A percentile compares a stretch with the other conserved stretches of the same genome.
Evolutionary conservation across 2,888 invertebrate species (phyloP).

Genomic region (Troides oblongomaculatus): DNA sequence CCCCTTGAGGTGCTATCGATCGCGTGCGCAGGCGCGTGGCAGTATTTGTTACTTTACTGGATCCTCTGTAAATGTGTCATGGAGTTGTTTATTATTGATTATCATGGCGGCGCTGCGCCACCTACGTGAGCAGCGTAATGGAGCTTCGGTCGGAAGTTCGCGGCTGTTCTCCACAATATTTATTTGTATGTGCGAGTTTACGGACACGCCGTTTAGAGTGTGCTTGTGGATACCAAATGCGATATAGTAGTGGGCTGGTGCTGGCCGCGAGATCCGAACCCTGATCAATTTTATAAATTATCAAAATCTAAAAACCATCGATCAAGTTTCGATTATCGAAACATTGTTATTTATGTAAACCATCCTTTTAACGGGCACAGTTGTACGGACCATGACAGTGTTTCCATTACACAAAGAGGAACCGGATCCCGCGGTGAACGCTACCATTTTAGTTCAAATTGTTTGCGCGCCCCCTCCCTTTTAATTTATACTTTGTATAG

Average conservation of each 20-base stretch:
- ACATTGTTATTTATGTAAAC: no score
- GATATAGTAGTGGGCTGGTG: slow-evolving; percentile 14
- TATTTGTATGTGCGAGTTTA: neutral
- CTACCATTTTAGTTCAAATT: slow-evolving; percentile 10
- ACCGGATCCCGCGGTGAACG: slow-evolving; percentile 10
- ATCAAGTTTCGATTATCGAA: no score
- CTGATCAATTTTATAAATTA: no score
- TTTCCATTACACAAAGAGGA: no score
- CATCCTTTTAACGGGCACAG: no score
- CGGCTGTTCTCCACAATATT: neutral
- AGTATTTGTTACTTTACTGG: slow-evolving; percentile 12
- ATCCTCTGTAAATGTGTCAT: neutral
- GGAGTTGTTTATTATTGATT: neutral
- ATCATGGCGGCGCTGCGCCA: neutral
- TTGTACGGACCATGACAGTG: no score
- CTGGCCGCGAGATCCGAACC: slow-evolving; percentile 8
- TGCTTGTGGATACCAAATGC: slow-evolving; percentile 19
- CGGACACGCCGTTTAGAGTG: no score
- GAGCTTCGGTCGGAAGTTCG: neutral
- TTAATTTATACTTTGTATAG: neutral
- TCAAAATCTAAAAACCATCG: no score
- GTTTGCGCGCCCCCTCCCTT: neutral
- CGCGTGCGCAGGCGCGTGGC: neutral
- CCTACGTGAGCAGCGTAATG: no score
- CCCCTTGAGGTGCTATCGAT: slow-evolving; percentile 8